Evolutionary conservation across 2,113 vertebrate species (phyloP), one percentile per base, ranked within the genome.

Genomic region (Psilopogon haemacephalus): DNA sequence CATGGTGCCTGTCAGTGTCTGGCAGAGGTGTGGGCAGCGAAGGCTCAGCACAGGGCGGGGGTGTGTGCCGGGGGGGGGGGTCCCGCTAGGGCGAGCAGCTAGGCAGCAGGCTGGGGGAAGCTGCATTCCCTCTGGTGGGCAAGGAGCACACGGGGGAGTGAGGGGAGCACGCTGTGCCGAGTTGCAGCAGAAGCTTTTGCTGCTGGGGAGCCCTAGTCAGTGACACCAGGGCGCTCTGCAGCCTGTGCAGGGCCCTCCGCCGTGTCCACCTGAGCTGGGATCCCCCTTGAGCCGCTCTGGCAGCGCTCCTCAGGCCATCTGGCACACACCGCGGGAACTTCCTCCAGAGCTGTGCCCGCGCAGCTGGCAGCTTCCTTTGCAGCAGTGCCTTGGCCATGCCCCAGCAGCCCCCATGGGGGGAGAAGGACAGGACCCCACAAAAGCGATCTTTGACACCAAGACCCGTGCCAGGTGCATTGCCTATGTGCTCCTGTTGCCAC

Each of bases 241-340:
- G 74, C 60, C 69, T n/a, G 55, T 4, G 14, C 55, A 58, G 88
- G 64, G 52, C 77, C 48, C 76, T 94, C 80, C 91, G 73, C 42
- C 26, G 3, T 9, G 88, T 92, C 94, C 94, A 83, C 94, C 87
- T 95, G 95, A 95, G 74, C 72, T 75, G 92, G 92, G 88, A 94
- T 96, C 86, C 91, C 91, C 90, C 86, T 38, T 91, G 89, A 91
- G 93, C 80, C 11, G 15, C 84, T 56, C 59, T 95, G 90, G 92
- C 95, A 93, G 56, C 4, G 20, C 74, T 90, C 73, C 84, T 89
- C 73, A 33, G 0, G 2, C 93, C 88, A 96, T 90, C 94, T 96
- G 95, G 95, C 91, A 83, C 73, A 40, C 65, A 0, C 94, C 21
- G 12, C 15, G 9, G 93, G 92, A 79, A 37, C 85, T 95, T 93